phyloP scores from a whole-genome alignment of 37 sponge, comb jelly and placozoan species.

The Tethya wilhelma region DNA sequence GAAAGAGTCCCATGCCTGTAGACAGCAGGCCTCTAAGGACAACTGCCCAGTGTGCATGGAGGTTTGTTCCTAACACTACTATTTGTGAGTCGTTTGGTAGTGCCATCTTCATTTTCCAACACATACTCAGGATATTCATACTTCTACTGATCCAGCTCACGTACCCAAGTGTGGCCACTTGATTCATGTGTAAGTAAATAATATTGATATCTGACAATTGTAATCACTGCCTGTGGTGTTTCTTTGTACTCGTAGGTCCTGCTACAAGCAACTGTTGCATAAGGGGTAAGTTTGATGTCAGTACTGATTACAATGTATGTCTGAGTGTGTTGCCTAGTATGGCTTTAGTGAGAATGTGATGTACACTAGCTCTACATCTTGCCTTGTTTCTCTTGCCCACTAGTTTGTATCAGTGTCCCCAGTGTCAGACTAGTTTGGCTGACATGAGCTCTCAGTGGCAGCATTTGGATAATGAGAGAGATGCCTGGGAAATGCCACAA shows the following conservation, averaged over 20 bases:
- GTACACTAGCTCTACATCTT: too few species aligned
- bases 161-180: slow-evolving; percentile 69
- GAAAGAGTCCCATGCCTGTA: slow-evolving; percentile 50
- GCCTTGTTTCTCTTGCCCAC: too few species aligned
- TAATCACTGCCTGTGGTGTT: not conserved
- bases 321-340: not conserved
- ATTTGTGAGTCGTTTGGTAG: not conserved
- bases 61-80: slow-evolving; percentile 12
- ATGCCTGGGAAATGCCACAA: slow-evolving; percentile 59
- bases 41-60: slow-evolving; percentile 77
- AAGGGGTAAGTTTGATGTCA: slow-evolving; percentile 32
- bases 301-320: not conserved
- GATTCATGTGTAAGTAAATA: slow-evolving; percentile 54
- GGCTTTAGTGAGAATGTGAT: too few species aligned
- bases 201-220: not conserved
- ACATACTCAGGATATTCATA: slow-evolving; percentile 63
- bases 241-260: not conserved
- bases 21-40: slow-evolving; percentile 27
- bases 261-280: slow-evolving; percentile 26
- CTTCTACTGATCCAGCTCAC: slow-evolving; percentile 39
- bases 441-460: slow-evolving; percentile 68
- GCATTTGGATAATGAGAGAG: slow-evolving; percentile 56
- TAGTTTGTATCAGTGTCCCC: slow-evolving; percentile 80
- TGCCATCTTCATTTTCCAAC: not conserved
- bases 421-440: slow-evolving; percentile 63